These are phyloP conservation scores for Serinus canaria DNA, from an alignment of 2,113 vertebrate species.

Conservation along the genomic window DNA sequence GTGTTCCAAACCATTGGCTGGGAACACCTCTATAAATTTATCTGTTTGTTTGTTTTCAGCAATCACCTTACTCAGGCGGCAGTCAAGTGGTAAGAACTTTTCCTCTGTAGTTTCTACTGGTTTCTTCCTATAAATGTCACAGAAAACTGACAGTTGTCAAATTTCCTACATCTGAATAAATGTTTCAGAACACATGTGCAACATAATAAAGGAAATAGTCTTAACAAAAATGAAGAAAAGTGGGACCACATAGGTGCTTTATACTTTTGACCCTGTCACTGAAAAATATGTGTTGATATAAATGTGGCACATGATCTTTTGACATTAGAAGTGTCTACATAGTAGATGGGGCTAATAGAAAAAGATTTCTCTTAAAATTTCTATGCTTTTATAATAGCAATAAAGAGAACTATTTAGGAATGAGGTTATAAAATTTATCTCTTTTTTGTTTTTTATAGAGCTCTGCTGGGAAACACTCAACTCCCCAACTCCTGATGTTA, in stretches of 20 bases:
- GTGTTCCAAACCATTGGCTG: neutral
- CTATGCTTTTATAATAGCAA: neutral
- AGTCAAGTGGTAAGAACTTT: constrained; percentile 44
- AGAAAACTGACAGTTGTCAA: neutral
- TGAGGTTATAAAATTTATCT: neutral
- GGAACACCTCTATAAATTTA: neutral
- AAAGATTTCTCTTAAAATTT: neutral
- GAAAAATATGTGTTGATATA: neutral
- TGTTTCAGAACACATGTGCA: neutral
- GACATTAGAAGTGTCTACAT: neutral
- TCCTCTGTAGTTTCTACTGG: neutral
- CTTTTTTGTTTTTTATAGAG: neutral
- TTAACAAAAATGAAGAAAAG: neutral
- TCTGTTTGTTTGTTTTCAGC: constrained; percentile 36
- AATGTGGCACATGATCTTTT: neutral
- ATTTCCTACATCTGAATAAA: neutral
- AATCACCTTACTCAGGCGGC: neutral
- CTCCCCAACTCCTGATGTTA: constrained; percentile 3
- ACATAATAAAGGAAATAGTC: neutral
- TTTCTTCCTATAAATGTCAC: neutral
- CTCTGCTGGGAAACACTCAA: constrained; percentile 47
- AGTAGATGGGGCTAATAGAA: neutral
- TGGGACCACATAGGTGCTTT: neutral
- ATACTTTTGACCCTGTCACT: neutral
- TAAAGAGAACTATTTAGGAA: neutral